A percentile compares a stretch with the other conserved stretches of the same genome.
Evolutionary conservation across 2,797 vertebrate species (phyloP).

Genomic region (Enteromius trimaculatus): DNA sequence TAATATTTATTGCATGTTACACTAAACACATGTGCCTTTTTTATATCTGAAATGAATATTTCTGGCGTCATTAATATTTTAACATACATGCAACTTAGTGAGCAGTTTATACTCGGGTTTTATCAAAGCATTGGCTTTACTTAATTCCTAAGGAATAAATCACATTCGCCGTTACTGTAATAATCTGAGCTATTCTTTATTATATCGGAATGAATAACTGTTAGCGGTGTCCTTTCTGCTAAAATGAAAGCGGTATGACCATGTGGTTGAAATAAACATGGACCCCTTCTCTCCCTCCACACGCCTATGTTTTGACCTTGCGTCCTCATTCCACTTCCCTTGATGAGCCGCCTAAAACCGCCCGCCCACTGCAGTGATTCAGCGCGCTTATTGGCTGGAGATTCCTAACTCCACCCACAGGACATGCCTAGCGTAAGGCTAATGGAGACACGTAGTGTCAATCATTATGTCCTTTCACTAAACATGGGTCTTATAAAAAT

Average conservation of each 20-base stretch:
- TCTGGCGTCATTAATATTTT: background rate
- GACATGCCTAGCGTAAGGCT: accelerated
- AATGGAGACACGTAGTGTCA: constrained; percentile 59
- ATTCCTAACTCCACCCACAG: constrained; percentile 33
- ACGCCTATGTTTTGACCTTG: constrained; percentile 79
- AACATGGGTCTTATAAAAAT: constrained; percentile 67
- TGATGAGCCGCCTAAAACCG: constrained; percentile 1
- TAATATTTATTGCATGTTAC: no score
- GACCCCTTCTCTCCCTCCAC: constrained; percentile 10
- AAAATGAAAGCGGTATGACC: background rate
- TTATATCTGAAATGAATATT: background rate
- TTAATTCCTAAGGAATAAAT: background rate
- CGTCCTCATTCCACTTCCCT: constrained; percentile 57
- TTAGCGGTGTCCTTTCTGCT: background rate
- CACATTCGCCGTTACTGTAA: background rate
- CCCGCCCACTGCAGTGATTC: constrained; percentile 54
- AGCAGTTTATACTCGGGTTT: background rate
- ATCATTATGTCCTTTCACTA: constrained; percentile 73
- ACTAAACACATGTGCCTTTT: background rate
- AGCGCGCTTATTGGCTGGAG: constrained; percentile 62
- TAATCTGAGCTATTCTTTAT: background rate
- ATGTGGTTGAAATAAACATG: constrained; percentile 21
- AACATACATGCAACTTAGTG: background rate
- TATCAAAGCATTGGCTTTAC: background rate
- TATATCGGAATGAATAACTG: background rate